Evolutionary conservation across 2,113 vertebrate genomes (phyloP).

Genomic region (Anas platyrhynchos): DNA sequence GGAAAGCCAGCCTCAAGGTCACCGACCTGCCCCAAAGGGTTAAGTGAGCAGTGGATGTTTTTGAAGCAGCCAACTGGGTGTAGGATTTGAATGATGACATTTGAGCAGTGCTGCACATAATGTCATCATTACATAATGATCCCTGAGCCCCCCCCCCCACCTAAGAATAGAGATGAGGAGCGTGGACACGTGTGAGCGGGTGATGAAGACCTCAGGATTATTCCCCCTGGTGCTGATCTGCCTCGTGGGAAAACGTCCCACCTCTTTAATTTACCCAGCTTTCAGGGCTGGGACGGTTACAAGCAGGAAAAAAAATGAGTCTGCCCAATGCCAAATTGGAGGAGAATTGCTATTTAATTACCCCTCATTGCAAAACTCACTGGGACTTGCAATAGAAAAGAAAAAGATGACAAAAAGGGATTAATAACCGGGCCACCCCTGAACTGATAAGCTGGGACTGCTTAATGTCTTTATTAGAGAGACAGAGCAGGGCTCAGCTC

Average conservation of each 20-base stretch:
- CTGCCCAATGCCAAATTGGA: not conserved
- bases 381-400: not conserved
- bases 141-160: not conserved
- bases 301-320: not conserved
- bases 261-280: not conserved
- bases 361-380: not conserved
- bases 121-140: constrained; percentile 18
- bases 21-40: not conserved
- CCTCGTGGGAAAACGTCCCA: not conserved
- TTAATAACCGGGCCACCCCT: not conserved
- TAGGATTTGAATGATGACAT: not conserved
- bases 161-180: constrained; percentile 26
- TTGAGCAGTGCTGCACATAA: not conserved
- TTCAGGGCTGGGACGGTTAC: not conserved
- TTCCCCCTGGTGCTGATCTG: not conserved
- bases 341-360: not conserved
- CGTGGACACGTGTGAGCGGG: not conserved
- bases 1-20: not conserved
- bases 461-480: not conserved
- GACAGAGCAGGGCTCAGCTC: not conserved
- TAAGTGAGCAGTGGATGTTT: not conserved
- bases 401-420: not conserved
- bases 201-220: not conserved
- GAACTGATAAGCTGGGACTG: not conserved
- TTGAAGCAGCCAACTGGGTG: accelerated